phyloP scores from a whole-genome alignment of 2,888 invertebrate genomes.

The Philonicus albiceps region DNA sequence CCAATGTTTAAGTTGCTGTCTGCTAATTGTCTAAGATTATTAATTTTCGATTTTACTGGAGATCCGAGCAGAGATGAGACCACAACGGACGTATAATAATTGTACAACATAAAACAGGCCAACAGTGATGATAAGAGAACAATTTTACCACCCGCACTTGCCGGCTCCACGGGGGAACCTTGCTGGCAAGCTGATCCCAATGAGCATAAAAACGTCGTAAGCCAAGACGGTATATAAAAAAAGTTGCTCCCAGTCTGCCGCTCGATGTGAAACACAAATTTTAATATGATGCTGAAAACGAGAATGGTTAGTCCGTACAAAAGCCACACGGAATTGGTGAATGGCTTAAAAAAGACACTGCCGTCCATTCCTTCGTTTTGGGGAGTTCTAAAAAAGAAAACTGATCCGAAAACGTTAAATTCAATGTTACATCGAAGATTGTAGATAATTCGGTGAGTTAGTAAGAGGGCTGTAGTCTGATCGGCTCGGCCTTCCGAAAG shows the following conservation, averaged over 20 bases:
- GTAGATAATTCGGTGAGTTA: neutral
- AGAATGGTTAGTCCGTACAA: constrained; percentile 60
- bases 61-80: constrained; percentile 70
- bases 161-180: constrained; percentile 63
- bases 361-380: constrained; percentile 66
- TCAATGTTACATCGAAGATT: constrained; percentile 7
- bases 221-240: constrained; percentile 58
- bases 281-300: constrained; percentile 49
- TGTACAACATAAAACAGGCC: constrained; percentile 66
- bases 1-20: constrained; percentile 67
- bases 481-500: constrained; percentile 54
- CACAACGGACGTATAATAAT: constrained; percentile 71
- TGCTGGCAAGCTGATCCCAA: constrained; percentile 66
- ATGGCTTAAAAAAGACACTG: constrained; percentile 69
- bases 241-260: constrained; percentile 58
- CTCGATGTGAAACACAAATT: constrained; percentile 17
- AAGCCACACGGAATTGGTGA: constrained; percentile 68
- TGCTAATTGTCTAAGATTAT: constrained; percentile 65
- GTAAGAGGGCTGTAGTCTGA: constrained; percentile 51
- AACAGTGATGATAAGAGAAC: constrained; percentile 56
- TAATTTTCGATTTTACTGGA: constrained; percentile 65
- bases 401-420: constrained; percentile 57
- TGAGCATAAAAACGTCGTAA: constrained; percentile 60
- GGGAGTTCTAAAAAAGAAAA: constrained; percentile 69
- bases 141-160: constrained; percentile 62